Base-by-base conservation (phyloP, 2,888 invertebrate species). In the Platycheirus rosarum region DNA sequence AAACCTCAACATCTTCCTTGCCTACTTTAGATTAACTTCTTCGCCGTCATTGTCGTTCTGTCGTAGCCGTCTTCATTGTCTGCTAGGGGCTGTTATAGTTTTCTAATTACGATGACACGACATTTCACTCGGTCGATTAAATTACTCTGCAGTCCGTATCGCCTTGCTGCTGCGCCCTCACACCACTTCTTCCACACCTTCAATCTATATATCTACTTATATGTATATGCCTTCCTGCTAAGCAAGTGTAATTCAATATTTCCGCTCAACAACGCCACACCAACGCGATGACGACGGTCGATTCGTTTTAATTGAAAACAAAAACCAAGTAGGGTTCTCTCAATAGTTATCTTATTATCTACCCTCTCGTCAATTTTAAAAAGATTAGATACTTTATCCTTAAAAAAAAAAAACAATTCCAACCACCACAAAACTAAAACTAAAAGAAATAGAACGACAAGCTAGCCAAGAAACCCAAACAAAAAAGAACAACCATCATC, bases 61-160 rank as follows among this genome's bases (percentile, higher is more conserved):
- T 26, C 18, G 32, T 16, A 9, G 18, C 32, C 29, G 32, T 62
- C n/a, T 11, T n/a, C n/a, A n/a, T n/a, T n/a, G 8, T 26, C 2
- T 55, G 18, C 49, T 44, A 1, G 9, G 4, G 7, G n/a, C 44
- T 51, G 53, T 79, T 57, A 32, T 69, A 65, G 63, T 75, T 76
- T 76, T 65, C 80, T 71, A 80, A 80, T 80, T 80, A 76, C 80
- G 80, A 66, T 76, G 80, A 80, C 75, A 80, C 75, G 80, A 71
- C 75, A 80, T 71, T 80, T 80, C 70, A 71, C 53, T 75, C 65
- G 80, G 70, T 75, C 80, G 80, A 80, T 80, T 80, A 70, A 70
- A 75, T 80, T 80, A 70, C 80, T 46, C 57, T 26, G 13, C 46
- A 23, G 16, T 74, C 37, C 18, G 69, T 69, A 55, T 46, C 69